Percentiles rank a stretch among this genome's conserved stretches.
phyloP scores from a whole-genome alignment of 2,113 vertebrate species.

The Thermophis baileyi region DNA sequence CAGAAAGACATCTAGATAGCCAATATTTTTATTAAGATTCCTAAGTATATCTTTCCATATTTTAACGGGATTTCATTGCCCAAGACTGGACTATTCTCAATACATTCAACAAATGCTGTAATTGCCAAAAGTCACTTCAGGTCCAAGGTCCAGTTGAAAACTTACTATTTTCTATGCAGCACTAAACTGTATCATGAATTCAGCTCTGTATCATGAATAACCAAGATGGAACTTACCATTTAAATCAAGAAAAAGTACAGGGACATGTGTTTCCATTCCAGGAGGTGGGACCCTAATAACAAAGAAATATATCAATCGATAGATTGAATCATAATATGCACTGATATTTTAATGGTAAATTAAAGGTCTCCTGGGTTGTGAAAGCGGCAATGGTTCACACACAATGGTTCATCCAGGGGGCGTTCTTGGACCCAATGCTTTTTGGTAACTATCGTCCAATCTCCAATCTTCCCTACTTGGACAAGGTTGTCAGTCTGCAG shows the following conservation, averaged over 20 bases:
- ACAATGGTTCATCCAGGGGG: background rate
- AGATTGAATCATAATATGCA: background rate
- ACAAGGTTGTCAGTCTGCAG: background rate
- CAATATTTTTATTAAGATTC: background rate
- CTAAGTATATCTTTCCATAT: background rate
- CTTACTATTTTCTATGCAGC: background rate
- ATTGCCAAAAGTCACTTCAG: background rate
- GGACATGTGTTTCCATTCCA: conserved; percentile 94
- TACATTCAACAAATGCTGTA: background rate
- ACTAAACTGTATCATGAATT: background rate
- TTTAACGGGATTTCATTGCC: background rate
- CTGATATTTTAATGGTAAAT: background rate
- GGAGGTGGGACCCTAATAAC: conserved; percentile 83
- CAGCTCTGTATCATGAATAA: background rate
- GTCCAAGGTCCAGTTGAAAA: background rate
- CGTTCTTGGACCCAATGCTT: background rate
- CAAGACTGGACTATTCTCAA: background rate
- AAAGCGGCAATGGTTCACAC: background rate
- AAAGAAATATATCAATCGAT: conserved; percentile 40
- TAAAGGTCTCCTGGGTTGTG: background rate
- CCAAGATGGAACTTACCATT: conserved; percentile 78
- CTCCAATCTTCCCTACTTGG: background rate
- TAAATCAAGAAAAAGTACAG: conserved; percentile 94
- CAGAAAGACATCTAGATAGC: background rate
- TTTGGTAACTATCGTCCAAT: background rate